phyloP scores from a whole-genome alignment of 2,888 invertebrate genomes.

The Cybosia mesomella region DNA sequence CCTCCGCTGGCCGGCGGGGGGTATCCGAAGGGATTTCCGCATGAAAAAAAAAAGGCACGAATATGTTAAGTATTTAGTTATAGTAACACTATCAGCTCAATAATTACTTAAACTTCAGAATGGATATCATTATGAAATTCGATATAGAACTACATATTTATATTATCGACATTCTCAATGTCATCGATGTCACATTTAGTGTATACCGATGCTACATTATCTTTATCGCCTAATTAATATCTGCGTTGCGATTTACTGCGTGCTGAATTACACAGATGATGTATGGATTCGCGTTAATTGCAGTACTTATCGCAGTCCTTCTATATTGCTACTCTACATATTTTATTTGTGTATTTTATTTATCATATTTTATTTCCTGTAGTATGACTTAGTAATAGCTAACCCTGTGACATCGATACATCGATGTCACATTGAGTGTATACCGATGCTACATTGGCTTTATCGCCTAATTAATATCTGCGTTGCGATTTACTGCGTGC shows the following conservation, averaged over 20 bases:
- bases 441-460: background rate
- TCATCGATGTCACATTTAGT: background rate
- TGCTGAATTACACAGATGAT: background rate
- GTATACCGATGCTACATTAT: background rate
- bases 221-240: slow-evolving; percentile 5
- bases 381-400: background rate
- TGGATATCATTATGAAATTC: too few relatives aligned
- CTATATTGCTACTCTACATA: background rate
- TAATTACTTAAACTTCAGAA: too few relatives aligned
- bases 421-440: background rate
- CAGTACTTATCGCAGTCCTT: slow-evolving; percentile 2
- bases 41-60: too few relatives aligned
- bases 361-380: too few relatives aligned
- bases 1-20: too few relatives aligned
- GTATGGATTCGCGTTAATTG: background rate
- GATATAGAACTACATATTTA: background rate
- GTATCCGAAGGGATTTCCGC: too few relatives aligned
- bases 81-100: too few relatives aligned
- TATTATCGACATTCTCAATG: background rate
- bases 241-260: background rate
- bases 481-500: background rate
- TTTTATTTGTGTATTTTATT: background rate
- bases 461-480: slow-evolving; percentile 5
- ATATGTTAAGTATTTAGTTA: too few relatives aligned
- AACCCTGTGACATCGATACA: too few relatives aligned